These are phyloP conservation scores for Sebastes oblongus DNA, from an alignment of 2,797 vertebrate genomes.

Conservation along the genomic window DNA sequence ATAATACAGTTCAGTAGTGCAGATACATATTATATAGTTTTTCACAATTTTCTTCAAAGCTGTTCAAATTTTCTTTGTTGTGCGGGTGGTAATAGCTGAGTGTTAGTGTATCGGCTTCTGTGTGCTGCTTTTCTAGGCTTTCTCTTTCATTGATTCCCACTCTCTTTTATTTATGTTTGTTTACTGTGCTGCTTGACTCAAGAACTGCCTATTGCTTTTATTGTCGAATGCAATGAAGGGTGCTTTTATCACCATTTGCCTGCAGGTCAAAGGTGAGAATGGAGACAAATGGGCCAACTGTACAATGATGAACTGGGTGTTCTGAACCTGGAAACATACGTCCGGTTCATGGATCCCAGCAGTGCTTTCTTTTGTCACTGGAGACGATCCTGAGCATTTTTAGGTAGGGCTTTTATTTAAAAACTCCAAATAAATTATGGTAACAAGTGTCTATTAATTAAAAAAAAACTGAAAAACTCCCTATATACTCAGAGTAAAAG, in stretches of 20 bases:
- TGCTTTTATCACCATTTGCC: conserved; percentile 85
- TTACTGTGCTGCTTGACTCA: conserved; percentile 76
- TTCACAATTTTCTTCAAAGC: conserved; percentile 7
- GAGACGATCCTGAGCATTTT: conserved; percentile 15
- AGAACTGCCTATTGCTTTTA: conserved; percentile 81
- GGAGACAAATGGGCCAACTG: conserved; percentile 80
- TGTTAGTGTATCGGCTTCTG: conserved; percentile 39
- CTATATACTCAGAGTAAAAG: not conserved
- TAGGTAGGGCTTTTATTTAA: not conserved
- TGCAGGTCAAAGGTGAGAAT: conserved; percentile 82
- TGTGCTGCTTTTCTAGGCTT: conserved; percentile 60
- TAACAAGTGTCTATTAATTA: not conserved
- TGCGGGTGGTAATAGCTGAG: conserved; percentile 23
- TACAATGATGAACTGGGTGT: conserved; percentile 71
- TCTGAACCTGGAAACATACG: conserved; percentile 56
- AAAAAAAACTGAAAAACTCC: not conserved
- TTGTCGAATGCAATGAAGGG: conserved; percentile 81
- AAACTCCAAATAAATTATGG: conserved; percentile 36
- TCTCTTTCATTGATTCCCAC: conserved; percentile 75
- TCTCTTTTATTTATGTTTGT: conserved; percentile 81
- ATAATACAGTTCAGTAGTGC: not conserved
- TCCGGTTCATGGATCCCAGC: conserved; percentile 45
- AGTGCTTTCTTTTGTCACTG: conserved; percentile 25
- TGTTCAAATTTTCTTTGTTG: conserved; percentile 19
- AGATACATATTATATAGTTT: not conserved